Conservation (phyloP, 1,140 invertebrate genomes). For the Aporrectodea caliginosa region DNA sequence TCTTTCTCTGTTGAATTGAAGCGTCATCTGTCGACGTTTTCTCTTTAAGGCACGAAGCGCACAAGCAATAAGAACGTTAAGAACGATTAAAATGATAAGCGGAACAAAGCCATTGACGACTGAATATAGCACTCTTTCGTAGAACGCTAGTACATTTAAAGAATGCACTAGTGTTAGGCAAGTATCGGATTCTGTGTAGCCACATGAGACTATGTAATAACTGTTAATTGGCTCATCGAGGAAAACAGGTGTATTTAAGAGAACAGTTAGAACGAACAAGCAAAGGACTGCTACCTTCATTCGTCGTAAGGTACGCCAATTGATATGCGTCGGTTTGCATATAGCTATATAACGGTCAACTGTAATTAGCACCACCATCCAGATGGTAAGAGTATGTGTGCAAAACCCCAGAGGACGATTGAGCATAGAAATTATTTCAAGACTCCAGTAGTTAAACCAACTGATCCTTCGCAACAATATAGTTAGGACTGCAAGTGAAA, state of each 20-base stretch:
- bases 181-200: neutral
- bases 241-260: neutral
- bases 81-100: neutral
- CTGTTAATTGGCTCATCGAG: neutral
- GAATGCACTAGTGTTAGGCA: too few relatives aligned
- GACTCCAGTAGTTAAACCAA: neutral
- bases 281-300: neutral
- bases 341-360: neutral
- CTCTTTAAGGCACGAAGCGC: neutral
- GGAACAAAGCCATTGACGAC: neutral
- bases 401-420: neutral
- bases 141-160: too few relatives aligned
- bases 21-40: slow-evolving; percentile 5
- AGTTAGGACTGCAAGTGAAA: neutral
- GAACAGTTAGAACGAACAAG: neutral
- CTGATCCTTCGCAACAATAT: neutral
- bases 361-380: neutral
- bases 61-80: neutral
- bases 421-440: neutral
- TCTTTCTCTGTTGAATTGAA: slow-evolving; percentile 47
- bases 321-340: neutral
- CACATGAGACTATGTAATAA: neutral
- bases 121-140: neutral
- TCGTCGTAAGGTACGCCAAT: neutral
- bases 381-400: neutral